These are phyloP conservation scores for Cyanoramphus novaezelandiae DNA, from an alignment of 2,113 vertebrate species.

Conservation along the genomic window DNA sequence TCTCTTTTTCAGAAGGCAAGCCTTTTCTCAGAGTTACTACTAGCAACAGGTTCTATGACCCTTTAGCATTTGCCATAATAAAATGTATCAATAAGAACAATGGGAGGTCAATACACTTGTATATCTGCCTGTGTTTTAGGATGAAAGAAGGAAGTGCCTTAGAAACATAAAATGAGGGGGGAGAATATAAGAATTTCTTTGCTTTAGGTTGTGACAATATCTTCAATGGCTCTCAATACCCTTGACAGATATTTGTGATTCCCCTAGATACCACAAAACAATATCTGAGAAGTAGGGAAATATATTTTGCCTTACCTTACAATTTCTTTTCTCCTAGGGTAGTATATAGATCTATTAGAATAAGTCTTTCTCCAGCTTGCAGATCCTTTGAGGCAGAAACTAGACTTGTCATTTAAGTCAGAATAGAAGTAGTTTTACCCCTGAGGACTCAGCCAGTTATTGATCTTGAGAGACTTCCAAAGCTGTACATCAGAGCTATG, in stretches of 20 bases:
- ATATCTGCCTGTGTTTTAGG: not conserved
- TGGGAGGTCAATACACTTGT: not conserved
- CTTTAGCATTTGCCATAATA: not conserved
- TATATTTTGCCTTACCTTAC: constrained; percentile 62
- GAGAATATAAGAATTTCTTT: not conserved
- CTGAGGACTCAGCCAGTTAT: not conserved
- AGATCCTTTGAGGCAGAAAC: constrained; percentile 57
- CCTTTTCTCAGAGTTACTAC: not conserved
- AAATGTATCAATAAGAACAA: not conserved
- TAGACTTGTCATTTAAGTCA: constrained; percentile 24
- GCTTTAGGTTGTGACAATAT: not conserved
- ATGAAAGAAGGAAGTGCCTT: not conserved
- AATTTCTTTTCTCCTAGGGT: constrained; percentile 57
- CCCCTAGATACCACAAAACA: not conserved
- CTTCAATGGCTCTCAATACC: not conserved
- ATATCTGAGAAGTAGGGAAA: constrained; percentile 49
- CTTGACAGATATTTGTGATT: not conserved
- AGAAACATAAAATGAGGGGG: not conserved
- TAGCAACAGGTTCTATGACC: not conserved
- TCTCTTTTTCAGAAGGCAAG: not conserved
- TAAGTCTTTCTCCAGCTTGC: constrained; percentile 58
- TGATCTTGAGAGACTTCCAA: not conserved
- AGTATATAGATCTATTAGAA: constrained; percentile 66
- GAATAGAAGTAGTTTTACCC: not conserved
- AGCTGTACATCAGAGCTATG: not conserved